These are phyloP conservation scores for Urocolius indicus DNA, from an alignment of 2,113 vertebrate species.

Conservation along the genomic window DNA sequence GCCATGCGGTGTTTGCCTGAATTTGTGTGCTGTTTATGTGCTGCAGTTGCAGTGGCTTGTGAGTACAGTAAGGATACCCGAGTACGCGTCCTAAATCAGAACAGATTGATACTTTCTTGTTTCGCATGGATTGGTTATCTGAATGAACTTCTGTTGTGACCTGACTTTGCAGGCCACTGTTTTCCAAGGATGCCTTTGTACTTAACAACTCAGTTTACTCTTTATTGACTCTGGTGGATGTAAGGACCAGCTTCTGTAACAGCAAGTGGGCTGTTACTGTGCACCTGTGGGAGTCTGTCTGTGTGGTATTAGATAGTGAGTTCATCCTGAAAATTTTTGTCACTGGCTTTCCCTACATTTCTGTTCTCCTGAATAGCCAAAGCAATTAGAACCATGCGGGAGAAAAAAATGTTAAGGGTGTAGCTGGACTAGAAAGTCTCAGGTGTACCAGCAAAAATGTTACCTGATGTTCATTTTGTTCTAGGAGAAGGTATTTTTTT, in stretches of 20 bases:
- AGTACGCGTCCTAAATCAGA: not conserved
- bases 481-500: not conserved
- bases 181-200: not conserved
- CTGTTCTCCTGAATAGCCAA: not conserved
- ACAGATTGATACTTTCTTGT: not conserved
- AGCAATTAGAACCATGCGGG: not conserved
- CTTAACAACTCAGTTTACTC: not conserved
- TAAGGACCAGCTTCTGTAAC: not conserved
- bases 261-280: not conserved
- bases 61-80: not conserved
- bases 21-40: rapidly evolving
- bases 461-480: not conserved
- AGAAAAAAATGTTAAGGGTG: not conserved
- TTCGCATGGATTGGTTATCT: not conserved
- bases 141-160: not conserved
- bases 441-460: not conserved
- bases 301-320: not conserved
- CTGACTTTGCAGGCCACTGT: not conserved
- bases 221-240: not conserved
- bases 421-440: not conserved
- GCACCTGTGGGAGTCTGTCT: rapidly evolving
- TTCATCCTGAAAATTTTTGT: not conserved
- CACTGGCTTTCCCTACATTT: not conserved
- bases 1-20: not conserved
- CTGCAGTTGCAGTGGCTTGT: not conserved